Percentiles rank a stretch among this genome's conserved stretches.
These are phyloP conservation scores for Ctenodactylus gundi DNA, from an alignment of 2,113 vertebrate species.

Conservation along the genomic window DNA sequence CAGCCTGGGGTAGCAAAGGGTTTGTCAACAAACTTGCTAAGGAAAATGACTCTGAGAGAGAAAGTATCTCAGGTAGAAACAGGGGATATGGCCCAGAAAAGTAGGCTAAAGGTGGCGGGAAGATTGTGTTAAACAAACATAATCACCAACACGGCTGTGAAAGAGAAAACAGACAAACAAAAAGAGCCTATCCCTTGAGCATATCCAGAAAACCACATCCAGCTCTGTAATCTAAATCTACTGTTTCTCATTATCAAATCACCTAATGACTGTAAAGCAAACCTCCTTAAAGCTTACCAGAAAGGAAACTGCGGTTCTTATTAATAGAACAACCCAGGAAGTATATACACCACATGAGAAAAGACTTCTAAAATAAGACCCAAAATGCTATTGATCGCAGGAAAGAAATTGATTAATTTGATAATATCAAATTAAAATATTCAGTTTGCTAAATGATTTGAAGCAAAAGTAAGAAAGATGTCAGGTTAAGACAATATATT, in stretches of 20 bases:
- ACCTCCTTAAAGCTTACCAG: constrained; percentile 4
- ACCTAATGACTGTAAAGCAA: background rate
- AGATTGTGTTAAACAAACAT: background rate
- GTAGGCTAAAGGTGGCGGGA: background rate
- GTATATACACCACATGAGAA: background rate
- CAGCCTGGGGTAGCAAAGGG: background rate
- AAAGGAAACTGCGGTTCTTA: constrained; percentile 35
- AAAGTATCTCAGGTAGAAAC: background rate
- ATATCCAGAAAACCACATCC: background rate
- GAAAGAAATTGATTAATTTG: background rate
- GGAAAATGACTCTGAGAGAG: background rate
- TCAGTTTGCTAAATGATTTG: background rate
- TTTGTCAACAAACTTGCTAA: background rate
- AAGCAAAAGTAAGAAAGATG: background rate
- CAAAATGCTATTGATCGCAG: background rate
- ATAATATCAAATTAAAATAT: background rate
- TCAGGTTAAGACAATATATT: background rate
- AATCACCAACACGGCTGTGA: background rate
- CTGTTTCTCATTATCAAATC: background rate
- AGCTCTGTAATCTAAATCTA: background rate
- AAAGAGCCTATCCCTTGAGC: background rate
- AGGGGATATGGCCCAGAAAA: background rate
- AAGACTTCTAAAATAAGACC: background rate
- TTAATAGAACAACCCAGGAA: background rate
- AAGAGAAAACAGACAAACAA: too few species aligned